Evolutionary conservation across 2,888 invertebrate species (phyloP).

Genomic region (Candidula unifasciata): DNA sequence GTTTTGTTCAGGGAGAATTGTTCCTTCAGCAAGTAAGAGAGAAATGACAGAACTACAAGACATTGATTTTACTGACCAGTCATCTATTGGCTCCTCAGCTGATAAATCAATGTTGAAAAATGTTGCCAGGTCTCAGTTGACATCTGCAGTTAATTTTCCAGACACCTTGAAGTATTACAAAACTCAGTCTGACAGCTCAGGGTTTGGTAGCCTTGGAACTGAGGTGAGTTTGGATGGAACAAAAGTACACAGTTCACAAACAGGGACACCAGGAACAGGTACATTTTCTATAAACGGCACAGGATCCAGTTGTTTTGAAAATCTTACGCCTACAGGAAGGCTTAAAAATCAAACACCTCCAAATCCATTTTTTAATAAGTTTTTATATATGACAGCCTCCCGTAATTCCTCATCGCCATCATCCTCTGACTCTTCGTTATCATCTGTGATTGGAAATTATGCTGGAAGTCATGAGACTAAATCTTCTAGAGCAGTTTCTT

Average conservation of each 20-base stretch:
- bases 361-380: constrained; percentile 49
- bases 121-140: neutral
- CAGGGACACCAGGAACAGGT: constrained; percentile 16
- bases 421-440: constrained; percentile 23
- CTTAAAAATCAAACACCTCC: constrained; percentile 29
- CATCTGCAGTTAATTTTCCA: neutral
- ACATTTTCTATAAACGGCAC: neutral
- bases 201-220: neutral
- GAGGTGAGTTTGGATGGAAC: neutral
- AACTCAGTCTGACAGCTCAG: neutral
- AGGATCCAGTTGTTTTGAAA: neutral
- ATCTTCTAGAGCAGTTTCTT: neutral
- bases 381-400: constrained; percentile 28
- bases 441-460: neutral
- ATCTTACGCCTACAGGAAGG: neutral
- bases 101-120: neutral
- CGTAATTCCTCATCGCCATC: constrained; percentile 32
- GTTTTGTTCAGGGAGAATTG: neutral
- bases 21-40: neutral
- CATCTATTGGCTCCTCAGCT: neutral
- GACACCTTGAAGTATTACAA: neutral
- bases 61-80: neutral
- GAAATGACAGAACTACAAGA: neutral
- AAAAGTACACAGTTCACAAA: neutral
- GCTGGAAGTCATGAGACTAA: neutral